Evolutionary conservation across 2,888 invertebrate species (phyloP), one percentile per base, ranked within the genome.

Genomic region (Ornithoptera priamus): DNA sequence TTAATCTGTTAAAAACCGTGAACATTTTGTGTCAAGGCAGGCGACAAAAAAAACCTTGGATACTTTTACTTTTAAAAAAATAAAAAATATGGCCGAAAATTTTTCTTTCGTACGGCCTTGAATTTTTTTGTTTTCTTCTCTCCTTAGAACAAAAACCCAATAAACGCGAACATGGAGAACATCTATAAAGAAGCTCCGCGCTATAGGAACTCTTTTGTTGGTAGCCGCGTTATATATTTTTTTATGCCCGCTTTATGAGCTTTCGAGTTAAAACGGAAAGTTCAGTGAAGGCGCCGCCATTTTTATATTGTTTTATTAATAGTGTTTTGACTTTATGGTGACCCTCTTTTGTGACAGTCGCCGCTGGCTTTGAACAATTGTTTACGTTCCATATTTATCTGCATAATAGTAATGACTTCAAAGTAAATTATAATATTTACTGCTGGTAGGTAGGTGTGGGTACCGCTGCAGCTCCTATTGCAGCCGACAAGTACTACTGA

Each of bases 21-120:
- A 7, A 5, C 39, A 39, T 39, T 39, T 39, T 10, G 7, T 8
- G 7, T 39, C 10, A 39, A 39, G 39, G 39, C 39, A 7, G 10
- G 7, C 75, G 77, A 75, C 62, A 69, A 69, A 70, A 75, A 68
- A 64, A 60, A 53, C 24, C 7, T 10, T n/a, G 56, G n/a, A 20
- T 22, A 57, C 65, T 69, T 62, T 69, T 66, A 62, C 69, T 69
- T 62, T 72, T 72, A 59, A 65, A 57, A 62, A 36, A 7, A 56
- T 64, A 46, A 12, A 12, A 10, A 53, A 53, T 4, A 30, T 36
- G 36, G 50, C 57, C 22, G 46, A 36, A 56, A 69, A 57, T 69
- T 69, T 58, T 62, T 17, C 17, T 69, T 69, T 66, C 62, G 36
- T 69, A 58, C 46, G 65, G 30, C 69, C 69, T 69, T 66, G 65